Evolutionary conservation across 2,113 vertebrate species (phyloP), one percentile per base, ranked within the genome.

Genomic region (Synodontis membranacea): DNA sequence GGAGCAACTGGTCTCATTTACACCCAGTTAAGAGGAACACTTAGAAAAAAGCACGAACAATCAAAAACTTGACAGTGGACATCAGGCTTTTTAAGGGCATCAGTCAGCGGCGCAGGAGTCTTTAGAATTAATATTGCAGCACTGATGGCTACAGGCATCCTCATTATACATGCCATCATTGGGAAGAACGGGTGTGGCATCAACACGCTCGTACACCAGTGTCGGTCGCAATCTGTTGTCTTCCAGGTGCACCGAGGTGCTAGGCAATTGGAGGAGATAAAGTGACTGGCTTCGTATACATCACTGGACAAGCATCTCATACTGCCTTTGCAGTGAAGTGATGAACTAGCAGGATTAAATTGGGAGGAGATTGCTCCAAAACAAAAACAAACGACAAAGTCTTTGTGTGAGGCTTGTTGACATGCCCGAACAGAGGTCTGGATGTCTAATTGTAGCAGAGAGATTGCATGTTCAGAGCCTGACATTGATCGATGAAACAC

Each of bases 401-500:
- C 58, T 80, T n/a, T 76, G 42, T 72, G 50, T 54, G 50, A 31
- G 70, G 48, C 58, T 50, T 50, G 25, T 34, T 82, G 85, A 82
- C 79, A 74, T 37, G 66, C 72, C 52, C 8, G 34, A 50, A 82
- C 52, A 74, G 28, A 60, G 79, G 85, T 23, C 85, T 74, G 85
- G 64, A 42, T 74, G 80, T 82, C 79, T 86, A 81, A 81, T 81
- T 86, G 85, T 86, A 74, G 66, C 66, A 58, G 66, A 74, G 79
- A 81, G 79, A 74, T 75, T 74, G 52, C 78, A 72, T 44, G 66
- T 39, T 72, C 28, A 2, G 48, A 82, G 52, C 52, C 39, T 82
- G 85, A 86, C 88, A 84, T 70, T 87, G 88, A 86, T 14, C 19
- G 39, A 76, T 87, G 88, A 82, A 83, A 50, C 84, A 72, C 88